Evolutionary conservation across 2,113 vertebrate genomes (phyloP).

Genomic region (Poicephalus gulielmi): DNA sequence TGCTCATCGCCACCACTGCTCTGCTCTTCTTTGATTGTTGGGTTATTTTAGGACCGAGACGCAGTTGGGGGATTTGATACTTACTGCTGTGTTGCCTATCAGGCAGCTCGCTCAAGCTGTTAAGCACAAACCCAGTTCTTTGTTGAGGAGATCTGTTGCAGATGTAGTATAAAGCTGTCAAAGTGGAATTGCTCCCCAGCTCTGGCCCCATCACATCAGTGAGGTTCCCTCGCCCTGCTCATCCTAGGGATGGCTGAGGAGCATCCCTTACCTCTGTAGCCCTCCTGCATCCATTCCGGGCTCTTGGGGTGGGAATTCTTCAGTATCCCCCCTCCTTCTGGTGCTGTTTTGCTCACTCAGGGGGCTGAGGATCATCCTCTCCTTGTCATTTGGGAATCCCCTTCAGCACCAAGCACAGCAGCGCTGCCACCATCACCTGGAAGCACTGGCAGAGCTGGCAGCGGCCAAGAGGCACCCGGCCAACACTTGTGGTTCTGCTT

Average conservation of each 20-base stretch:
- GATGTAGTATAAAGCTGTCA: not conserved
- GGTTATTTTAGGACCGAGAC: not conserved
- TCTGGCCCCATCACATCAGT: not conserved
- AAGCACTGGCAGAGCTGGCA: not conserved
- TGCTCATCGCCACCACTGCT: not conserved
- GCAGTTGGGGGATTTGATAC: not conserved
- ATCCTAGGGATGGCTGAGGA: not conserved
- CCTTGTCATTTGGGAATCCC: not conserved
- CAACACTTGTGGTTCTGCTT: not conserved
- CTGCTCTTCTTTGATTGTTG: not conserved
- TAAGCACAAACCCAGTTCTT: not conserved
- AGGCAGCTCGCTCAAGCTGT: not conserved
- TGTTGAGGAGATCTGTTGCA: not conserved
- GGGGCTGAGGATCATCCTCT: not conserved
- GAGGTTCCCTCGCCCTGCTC: not conserved
- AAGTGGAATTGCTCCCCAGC: not conserved
- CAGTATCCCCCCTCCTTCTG: not conserved
- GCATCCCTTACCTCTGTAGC: rapidly evolving
- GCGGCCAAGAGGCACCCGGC: rapidly evolving
- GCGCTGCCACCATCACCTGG: not conserved
- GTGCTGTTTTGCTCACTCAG: rapidly evolving
- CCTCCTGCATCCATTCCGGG: rapidly evolving
- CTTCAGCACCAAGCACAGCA: not conserved
- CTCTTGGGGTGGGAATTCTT: not conserved
- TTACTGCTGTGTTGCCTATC: not conserved